These are phyloP conservation scores for Stictonetta naevosa DNA, from an alignment of 2,113 vertebrate species.

Conservation along the genomic window DNA sequence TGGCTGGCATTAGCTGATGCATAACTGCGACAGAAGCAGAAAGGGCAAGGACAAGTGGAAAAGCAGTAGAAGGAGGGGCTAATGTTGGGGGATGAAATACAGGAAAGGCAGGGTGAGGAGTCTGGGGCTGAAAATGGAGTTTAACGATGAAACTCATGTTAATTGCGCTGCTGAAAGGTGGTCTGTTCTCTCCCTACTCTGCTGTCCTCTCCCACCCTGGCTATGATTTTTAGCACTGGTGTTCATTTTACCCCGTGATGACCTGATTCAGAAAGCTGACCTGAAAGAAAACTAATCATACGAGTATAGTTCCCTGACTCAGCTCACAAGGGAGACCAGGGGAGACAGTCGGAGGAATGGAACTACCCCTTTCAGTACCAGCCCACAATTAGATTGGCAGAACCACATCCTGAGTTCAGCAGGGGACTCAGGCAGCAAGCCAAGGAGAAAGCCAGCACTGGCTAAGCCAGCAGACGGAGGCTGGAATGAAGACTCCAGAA, in stretches of 20 bases:
- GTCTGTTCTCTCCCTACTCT: neutral
- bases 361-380: constrained; percentile 43
- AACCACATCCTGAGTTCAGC: constrained; percentile 65
- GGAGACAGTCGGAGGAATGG: constrained; percentile 23
- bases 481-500: neutral
- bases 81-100: neutral
- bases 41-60: neutral
- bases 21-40: neutral
- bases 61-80: neutral
- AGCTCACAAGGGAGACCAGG: constrained; percentile 35
- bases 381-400: constrained; percentile 62
- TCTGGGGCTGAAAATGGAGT: neutral
- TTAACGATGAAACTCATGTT: neutral
- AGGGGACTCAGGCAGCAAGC: constrained; percentile 42
- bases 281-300: neutral
- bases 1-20: neutral
- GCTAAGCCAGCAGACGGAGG: constrained; percentile 42
- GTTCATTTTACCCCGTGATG: neutral
- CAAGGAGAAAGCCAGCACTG: constrained; percentile 46
- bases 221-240: constrained; percentile 5
- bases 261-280: constrained; percentile 16
- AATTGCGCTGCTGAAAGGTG: neutral
- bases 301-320: constrained; percentile 5
- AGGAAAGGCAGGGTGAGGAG: neutral
- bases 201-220: neutral